Evolutionary conservation across 92 coral and sea anemone genomes (phyloP), one percentile per base, ranked within the genome.

Genomic region (Ricordea florida): DNA sequence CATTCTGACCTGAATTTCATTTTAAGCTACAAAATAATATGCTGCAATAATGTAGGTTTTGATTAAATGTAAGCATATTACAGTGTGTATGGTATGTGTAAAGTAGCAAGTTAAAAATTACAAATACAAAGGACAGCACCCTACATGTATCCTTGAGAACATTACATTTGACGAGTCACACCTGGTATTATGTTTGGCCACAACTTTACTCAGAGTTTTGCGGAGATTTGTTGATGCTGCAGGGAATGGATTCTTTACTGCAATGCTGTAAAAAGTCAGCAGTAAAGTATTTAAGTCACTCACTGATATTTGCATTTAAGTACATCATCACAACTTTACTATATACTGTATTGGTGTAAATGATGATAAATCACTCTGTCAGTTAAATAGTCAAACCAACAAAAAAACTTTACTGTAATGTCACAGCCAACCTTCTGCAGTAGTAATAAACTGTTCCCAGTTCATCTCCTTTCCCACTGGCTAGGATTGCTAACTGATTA

Each of bases 221-320:
- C 85, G 91, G 15, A 94, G 88, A 44, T 94, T 94, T 37, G 98
- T 94, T 38, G 98, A 81, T 1, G 98, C 98, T 28, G 98, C 98
- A 66, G 98, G 98, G 83, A 94, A 94, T 36, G 79, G 98, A 69
- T 94, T 94, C 71, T 93, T 93, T 30, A 93, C 98, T 27, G 93
- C 98, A 88, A 93, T 87, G 66, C 98, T 91, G 26, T 4, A 78
- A 25, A n/a, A 13, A 36, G 31, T 27, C 16, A 29, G 15, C 2
- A 4, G 7, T 5, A 62, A 62, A 37, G n/a, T 37, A n/a, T 37
- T 8, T 37, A 37, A 37, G n/a, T 8, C n/a, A 37, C 44, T 37
- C 44, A n/a, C n/a, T n/a, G n/a, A n/a, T n/a, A n/a, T n/a, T n/a
- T n/a, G n/a, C n/a, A n/a, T n/a, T n/a, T n/a, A n/a, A n/a, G n/a